Evolutionary conservation across 2,888 invertebrate species (phyloP), one percentile per base, ranked within the genome.

Genomic region (Eupithecia pulchellata): DNA sequence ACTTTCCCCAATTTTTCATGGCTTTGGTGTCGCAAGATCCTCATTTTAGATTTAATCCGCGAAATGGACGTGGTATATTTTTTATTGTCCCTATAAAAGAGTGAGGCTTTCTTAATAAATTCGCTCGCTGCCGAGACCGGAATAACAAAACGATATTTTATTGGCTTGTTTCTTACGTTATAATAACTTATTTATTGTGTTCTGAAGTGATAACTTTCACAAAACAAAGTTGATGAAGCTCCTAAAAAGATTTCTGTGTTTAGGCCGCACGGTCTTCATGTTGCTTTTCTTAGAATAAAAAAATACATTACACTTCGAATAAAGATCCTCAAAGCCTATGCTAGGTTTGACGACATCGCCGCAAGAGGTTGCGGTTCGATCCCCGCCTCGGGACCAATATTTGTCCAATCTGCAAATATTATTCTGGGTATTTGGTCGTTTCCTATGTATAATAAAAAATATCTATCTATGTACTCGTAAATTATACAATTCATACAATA

Each of bases 21-120:
- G 27, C 52, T 67, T 39, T 62, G 77, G 74, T 76, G 72, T 67
- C 72, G 66, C 69, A 78, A 85, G 84, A 86, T 85, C 81, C 84
- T 87, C 83, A 86, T 89, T 89, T 79, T 83, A 88, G 87, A 88
- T 89, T 88, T 90, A 91, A 91, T 92, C 87, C 85, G 86, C 83
- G 83, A 87, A 85, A 90, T 89, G 91, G 88, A 88, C 89, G 89
- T 84, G 89, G 88, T 89, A 89, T 88, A 89, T 85, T 87, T 91
- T 91, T 92, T 91, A 91, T 91, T 87, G 84, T 85, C 75, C 79
- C 83, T 84, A 89, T 91, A 91, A 92, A 91, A 81, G 73, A 20
- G 1, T 77, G 83, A 84, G 84, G 87, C 85, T 86, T 85, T 86
- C 85, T 85, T 86, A 79, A 86, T 86, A 88, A 87, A 85, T 84